Evolutionary conservation across 2,797 vertebrate genomes (phyloP).

Genomic region (Pantherophis alleghaniensis): DNA sequence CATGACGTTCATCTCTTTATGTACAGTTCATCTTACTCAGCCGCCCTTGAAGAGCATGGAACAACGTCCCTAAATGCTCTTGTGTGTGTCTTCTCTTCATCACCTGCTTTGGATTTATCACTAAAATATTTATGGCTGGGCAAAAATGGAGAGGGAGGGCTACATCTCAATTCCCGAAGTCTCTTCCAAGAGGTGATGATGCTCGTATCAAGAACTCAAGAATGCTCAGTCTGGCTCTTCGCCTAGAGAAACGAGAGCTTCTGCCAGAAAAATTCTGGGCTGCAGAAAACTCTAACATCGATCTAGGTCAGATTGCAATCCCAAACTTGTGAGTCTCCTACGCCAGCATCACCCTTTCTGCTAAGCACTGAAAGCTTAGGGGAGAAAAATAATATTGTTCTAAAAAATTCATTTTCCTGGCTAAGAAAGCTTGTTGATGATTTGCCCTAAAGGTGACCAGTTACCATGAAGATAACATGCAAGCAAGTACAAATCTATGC

Average conservation of each 20-base stretch:
- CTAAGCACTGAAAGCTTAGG: background rate
- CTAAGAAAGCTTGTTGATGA: background rate
- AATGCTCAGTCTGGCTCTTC: background rate
- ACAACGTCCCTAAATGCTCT: background rate
- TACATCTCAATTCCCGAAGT: background rate
- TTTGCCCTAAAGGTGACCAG: background rate
- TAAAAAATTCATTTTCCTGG: background rate
- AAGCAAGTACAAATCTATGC: background rate
- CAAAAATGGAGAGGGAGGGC: background rate
- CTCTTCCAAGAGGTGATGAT: background rate
- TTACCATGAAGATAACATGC: background rate
- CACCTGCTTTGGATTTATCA: slow-evolving; percentile 15
- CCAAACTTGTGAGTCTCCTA: background rate
- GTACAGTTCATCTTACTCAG: background rate
- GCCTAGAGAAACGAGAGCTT: background rate
- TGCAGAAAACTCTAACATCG: background rate
- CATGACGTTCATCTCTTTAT: background rate
- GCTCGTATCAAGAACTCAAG: background rate
- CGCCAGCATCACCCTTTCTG: no score
- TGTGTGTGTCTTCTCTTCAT: background rate
- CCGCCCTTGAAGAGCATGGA: background rate
- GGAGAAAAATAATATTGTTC: background rate
- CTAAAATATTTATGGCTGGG: slow-evolving; percentile 5
- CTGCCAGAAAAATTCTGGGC: background rate
- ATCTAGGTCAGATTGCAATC: background rate